These are phyloP conservation scores for Pelecanoides urinatrix DNA, from an alignment of 2,113 vertebrate genomes.

Conservation along the genomic window DNA sequence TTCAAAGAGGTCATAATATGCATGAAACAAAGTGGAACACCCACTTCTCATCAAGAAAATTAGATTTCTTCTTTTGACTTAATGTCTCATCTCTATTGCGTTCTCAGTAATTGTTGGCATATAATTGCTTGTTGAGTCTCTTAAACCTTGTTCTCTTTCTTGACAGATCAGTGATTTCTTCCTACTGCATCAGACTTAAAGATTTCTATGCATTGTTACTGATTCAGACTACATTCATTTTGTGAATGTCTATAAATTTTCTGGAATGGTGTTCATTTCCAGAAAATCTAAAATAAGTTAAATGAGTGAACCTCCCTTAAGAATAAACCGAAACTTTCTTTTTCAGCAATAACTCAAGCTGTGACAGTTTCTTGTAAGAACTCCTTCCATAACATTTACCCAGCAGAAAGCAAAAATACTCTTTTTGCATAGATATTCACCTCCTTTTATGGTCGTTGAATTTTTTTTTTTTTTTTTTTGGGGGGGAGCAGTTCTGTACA, in stretches of 20 bases:
- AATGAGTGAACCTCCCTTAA: neutral
- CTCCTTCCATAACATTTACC: neutral
- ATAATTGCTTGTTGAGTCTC: constrained; percentile 10
- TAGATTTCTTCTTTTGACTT: constrained; percentile 26
- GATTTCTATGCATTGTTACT: constrained; percentile 49
- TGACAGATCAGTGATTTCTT: constrained; percentile 15
- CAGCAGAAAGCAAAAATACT: neutral
- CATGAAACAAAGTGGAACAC: neutral
- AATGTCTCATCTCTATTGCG: constrained; percentile 9
- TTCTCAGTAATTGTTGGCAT: neutral
- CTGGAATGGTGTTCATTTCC: neutral
- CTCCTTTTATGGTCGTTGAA: neutral
- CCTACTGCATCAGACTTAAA: neutral
- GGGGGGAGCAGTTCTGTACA: neutral
- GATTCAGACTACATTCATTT: neutral
- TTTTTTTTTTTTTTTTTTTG: neutral
- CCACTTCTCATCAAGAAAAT: constrained; percentile 37
- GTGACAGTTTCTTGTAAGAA: neutral
- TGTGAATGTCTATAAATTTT: constrained; percentile 6
- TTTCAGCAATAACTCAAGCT: neutral
- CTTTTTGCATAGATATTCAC: neutral
- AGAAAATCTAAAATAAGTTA: neutral
- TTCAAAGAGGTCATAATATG: neutral
- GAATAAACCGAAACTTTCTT: neutral
- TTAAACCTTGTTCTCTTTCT: constrained; percentile 30